Evolutionary conservation across 2,888 invertebrate genomes (phyloP), one percentile per base, ranked within the genome.

Genomic region (Phymatocera aterrima): DNA sequence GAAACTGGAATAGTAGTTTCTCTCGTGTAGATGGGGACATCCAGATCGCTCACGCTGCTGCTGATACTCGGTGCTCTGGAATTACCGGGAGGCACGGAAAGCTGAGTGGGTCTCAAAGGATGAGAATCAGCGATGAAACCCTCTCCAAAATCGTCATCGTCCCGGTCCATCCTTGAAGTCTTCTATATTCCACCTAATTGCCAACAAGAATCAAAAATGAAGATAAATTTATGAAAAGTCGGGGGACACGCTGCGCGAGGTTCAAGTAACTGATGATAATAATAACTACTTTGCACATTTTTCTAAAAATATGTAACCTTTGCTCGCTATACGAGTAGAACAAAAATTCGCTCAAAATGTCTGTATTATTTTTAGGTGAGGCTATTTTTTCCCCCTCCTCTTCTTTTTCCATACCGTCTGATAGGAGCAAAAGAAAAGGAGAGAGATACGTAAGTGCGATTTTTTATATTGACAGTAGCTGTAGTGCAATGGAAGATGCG

Each of bases 41-140:
- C 93, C 86, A 93, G 88, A 84, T 93, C 93, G 83, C 92, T 93
- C 80, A 93, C 91, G 83, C 91, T 92, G 82, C 93, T 93, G 34
- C 93, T 92, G 82, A 93, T 91, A 83, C 92, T 92, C 2, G 91
- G 88, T 60, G 91, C 91, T 77, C 92, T 86, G 24, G 90, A 91
- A 15, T 89, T 86, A 6, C 85, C 85, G 65, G 85, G 80, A 4
- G 93, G 93, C 5, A 92, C 91, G 78, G 91, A 90, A 51, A 93
- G 88, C 60, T 91, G 89, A 5, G 92, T 91, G 54, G 92, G 91
- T 77, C 92, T 91, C 79, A 93, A 85, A 37, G 92, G 92, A 84
- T 93, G 93, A 79, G 93, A 93, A 79, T 93, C 92, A 68, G 92
- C 91, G 80, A 93, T 91, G 85, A 90, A 93, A 54, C 93, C 93